Percentiles rank a stretch among this genome's conserved stretches.
These are phyloP conservation scores for Gymnorhina tibicen DNA, from an alignment of 2,113 vertebrate genomes.

Conservation along the genomic window DNA sequence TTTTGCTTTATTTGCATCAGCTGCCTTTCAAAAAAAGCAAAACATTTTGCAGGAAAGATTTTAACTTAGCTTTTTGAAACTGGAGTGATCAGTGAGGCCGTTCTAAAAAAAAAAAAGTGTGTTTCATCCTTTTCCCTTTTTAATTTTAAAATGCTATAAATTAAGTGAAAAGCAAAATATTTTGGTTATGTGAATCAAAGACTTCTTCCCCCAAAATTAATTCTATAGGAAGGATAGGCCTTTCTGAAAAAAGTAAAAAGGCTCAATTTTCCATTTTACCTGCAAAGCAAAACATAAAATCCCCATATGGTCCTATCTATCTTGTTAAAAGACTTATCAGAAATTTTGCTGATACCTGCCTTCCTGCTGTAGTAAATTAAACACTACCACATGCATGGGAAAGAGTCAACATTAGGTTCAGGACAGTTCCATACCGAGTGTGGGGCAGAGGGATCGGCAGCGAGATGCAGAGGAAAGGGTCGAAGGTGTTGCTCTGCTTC, in stretches of 20 bases:
- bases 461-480: conserved; percentile 97
- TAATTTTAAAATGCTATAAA: background rate
- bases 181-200: background rate
- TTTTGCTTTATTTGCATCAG: background rate
- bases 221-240: background rate
- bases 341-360: background rate
- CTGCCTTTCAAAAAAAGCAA: background rate
- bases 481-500: conserved; percentile 98
- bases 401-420: rapidly evolving
- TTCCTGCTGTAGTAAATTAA: background rate
- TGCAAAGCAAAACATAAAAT: background rate
- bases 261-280: background rate
- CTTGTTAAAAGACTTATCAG: background rate
- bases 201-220: background rate
- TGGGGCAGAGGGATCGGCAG: conserved; percentile 94
- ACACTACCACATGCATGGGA: rapidly evolving
- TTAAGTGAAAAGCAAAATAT: background rate
- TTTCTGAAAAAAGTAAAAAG: background rate
- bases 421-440: conserved; percentile 78
- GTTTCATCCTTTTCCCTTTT: background rate
- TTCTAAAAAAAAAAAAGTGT: background rate
- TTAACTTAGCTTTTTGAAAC: background rate
- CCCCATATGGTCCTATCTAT: background rate
- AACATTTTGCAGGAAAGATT: background rate
- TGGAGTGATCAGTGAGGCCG: background rate